Conservation (phyloP, 2,113 vertebrate genomes). For the Lepisosteus osseus region DNA sequence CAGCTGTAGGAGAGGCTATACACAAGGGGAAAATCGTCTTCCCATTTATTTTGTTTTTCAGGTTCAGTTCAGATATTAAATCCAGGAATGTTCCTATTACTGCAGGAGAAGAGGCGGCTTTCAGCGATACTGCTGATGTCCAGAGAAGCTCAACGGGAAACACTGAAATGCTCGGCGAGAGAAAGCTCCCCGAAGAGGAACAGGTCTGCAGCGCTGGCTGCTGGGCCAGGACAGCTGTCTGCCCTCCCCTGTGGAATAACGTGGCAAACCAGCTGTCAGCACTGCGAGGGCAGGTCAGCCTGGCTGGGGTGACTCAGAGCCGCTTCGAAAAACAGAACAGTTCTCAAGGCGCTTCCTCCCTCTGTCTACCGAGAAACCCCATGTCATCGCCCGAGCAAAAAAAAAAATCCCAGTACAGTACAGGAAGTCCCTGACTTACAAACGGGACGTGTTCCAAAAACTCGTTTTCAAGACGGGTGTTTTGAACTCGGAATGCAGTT, state of each 20-base stretch:
- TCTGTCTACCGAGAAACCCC: slow-evolving; percentile 30
- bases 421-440: too few species aligned
- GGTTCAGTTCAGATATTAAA: too few species aligned
- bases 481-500: too few species aligned
- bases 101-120: slow-evolving; percentile 18
- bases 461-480: too few species aligned
- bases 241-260: slow-evolving; percentile 41
- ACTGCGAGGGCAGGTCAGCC: too few species aligned
- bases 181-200: slow-evolving; percentile 16
- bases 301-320: too few species aligned
- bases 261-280: slow-evolving; percentile 38
- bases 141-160: slow-evolving; percentile 43
- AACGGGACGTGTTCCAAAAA: too few species aligned
- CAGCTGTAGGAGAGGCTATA: neutral
- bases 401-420: too few species aligned
- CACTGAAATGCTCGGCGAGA: slow-evolving; percentile 18
- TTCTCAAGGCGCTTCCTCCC: slow-evolving; percentile 53
- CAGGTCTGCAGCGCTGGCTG: slow-evolving; percentile 15
- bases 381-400: slow-evolving; percentile 33
- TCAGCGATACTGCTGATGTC: slow-evolving; percentile 25
- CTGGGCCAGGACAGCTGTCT: slow-evolving; percentile 31
- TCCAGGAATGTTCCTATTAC: neutral
- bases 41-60: too few species aligned
- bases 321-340: slow-evolving; percentile 26
- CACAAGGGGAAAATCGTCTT: too few species aligned